Evolutionary conservation across 2,113 vertebrate genomes (phyloP).

Genomic region (Spheniscus mendiculus): DNA sequence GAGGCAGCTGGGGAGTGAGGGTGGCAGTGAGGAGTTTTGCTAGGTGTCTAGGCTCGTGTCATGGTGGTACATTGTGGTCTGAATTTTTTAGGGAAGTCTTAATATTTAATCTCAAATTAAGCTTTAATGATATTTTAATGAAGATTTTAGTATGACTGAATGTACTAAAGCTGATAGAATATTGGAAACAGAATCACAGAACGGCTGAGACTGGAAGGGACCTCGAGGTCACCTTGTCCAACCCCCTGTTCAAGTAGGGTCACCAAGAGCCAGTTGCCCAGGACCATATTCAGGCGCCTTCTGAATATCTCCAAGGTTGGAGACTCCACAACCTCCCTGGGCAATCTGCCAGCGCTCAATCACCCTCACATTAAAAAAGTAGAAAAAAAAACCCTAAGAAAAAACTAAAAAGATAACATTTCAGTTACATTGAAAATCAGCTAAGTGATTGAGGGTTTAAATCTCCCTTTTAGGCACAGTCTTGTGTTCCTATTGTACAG

Average conservation of each 20-base stretch:
- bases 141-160: neutral
- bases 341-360: neutral
- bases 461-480: neutral
- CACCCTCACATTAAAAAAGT: neutral
- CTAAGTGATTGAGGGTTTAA: neutral
- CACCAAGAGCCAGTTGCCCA: neutral
- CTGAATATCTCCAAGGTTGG: neutral
- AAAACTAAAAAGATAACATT: neutral
- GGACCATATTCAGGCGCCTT: accelerated
- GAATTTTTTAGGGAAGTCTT: neutral
- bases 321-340: neutral
- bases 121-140: neutral
- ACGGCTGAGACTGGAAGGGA: neutral
- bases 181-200: neutral
- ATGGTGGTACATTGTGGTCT: no score
- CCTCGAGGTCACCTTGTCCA: no score
- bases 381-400: neutral
- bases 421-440: neutral
- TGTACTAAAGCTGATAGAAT: neutral
- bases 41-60: neutral
- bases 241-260: neutral
- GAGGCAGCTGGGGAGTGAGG: no score
- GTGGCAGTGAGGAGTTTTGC: neutral
- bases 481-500: neutral
- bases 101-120: neutral